Base-by-base conservation (phyloP, 92 coral and sea anemone genomes). In the Isaurus tuberculatus region DNA sequence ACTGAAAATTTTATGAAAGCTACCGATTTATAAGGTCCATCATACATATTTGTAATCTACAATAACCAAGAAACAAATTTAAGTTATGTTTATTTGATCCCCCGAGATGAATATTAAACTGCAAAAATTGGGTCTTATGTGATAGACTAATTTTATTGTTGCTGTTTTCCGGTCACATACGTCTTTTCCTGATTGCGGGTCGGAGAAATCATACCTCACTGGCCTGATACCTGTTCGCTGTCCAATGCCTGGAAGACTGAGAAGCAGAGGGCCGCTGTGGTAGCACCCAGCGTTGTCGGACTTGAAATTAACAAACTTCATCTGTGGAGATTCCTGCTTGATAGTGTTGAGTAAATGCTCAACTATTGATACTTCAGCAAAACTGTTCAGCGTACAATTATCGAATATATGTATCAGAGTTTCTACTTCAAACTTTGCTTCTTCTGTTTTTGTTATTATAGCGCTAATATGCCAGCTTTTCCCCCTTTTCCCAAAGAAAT, bases 241-340 rank as follows among this genome's bases (percentile, higher is more conserved):
- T 32, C 86, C 86, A 23, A 86, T 75, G 29, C 79, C 66, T 32
- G 74, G 77, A 30, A 75, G 84, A 25, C 89, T 85, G 78, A 85
- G 89, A 17, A 87, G 83, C 63, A 87, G 37, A 14, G 70, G 71
- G 23, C 87, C 87, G 49, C 77, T 87, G 58, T 87, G 83, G 87
- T 65, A 87, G 78, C 87, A 87, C 34, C 84, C 87, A 65, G 91
- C 87, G 48, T 87, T 82, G 34, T 87, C 91, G 29, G 91, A 83
- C 33, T 83, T 63, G 40, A 87, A 37, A 46, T 28, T 51, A 14
- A 84, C 86, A 25, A 31, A 9, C 27, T 87, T 46, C 65, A 83
- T 75, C 63, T 66, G 72, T 2, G 88, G 88, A 48, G 61, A 28
- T 67, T 83, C 86, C 71, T 83, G 32, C 79, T 83, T 81, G 75